Evolutionary conservation across 1,140 invertebrate species (phyloP).

Genomic region (Drosophila nigromelanica): DNA sequence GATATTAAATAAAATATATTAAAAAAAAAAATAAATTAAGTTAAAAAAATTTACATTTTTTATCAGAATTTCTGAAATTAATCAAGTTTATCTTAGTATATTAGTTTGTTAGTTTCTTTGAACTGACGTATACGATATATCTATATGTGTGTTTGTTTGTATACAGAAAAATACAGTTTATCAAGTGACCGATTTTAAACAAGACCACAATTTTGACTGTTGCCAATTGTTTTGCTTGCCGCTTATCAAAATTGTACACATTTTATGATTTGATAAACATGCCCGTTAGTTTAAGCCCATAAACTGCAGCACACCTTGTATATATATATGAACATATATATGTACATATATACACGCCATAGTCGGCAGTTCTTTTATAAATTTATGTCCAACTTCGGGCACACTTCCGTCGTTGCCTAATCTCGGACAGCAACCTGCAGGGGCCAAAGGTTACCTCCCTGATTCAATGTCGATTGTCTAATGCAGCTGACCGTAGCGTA

Average conservation of each 20-base stretch:
- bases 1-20: slow-evolving; percentile 4
- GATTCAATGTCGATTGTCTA: slow-evolving; percentile 8
- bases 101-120: neutral
- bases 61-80: slow-evolving; percentile 7
- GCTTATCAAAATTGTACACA: slow-evolving; percentile 41
- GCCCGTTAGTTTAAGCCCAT: slow-evolving; percentile 30
- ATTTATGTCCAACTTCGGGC: slow-evolving; percentile 31
- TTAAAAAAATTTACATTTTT: slow-evolving; percentile 14
- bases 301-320: slow-evolving; percentile 20
- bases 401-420: slow-evolving; percentile 34
- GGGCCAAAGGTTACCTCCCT: slow-evolving; percentile 30
- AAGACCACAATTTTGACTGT: slow-evolving; percentile 29
- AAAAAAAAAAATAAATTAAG: neutral
- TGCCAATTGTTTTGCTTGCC: slow-evolving; percentile 40
- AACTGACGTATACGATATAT: neutral
- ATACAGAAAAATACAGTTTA: neutral
- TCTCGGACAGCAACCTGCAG: slow-evolving; percentile 27
- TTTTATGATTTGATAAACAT: slow-evolving; percentile 47
- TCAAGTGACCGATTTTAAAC: slow-evolving; percentile 28
- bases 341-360: neutral
- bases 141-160: neutral
- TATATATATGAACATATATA: neutral
- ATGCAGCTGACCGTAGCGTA: slow-evolving; percentile 14
- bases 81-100: neutral
- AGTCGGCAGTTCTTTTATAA: slow-evolving; percentile 39